Conservation (phyloP, 2,113 vertebrate species). For the Cryptoleucopteryx plumbea region DNA sequence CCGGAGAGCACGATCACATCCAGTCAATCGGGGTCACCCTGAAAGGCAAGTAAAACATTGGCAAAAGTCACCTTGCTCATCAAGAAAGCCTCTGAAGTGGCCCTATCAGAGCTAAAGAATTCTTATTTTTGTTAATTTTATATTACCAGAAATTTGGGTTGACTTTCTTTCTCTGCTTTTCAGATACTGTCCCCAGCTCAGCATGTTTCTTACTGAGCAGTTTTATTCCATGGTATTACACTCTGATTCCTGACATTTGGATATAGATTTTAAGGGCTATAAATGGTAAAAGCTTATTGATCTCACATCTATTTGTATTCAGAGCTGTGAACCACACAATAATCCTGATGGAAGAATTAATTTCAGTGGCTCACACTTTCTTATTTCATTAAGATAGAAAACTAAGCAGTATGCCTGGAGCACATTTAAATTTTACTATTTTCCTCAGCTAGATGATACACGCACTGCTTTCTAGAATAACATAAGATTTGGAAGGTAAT, state of each 20-base stretch:
- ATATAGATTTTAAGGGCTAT: neutral
- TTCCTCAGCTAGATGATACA: neutral
- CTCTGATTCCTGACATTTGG: neutral
- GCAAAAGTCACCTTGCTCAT: neutral
- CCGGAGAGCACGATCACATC: neutral
- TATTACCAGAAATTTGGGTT: neutral
- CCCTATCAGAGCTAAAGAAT: neutral
- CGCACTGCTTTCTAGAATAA: neutral
- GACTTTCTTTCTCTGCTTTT: neutral
- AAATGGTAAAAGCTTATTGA: constrained; percentile 15
- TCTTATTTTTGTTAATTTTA: neutral
- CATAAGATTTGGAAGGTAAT: neutral
- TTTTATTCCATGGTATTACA: neutral
- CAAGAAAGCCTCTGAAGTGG: neutral
- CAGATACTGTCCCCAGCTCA: neutral
- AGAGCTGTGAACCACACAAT: neutral
- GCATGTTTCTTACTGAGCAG: neutral
- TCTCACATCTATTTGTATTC: neutral
- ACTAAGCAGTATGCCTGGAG: neutral
- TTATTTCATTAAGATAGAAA: constrained; percentile 23
- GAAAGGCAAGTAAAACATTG: neutral
- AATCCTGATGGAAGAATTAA: constrained; percentile 3
- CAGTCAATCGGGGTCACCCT: neutral
- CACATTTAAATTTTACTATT: neutral
- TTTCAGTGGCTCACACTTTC: neutral